Evolutionary conservation across 2,113 vertebrate species (phyloP), one percentile per base, ranked within the genome.

Genomic region (Ceyx melanurus): DNA sequence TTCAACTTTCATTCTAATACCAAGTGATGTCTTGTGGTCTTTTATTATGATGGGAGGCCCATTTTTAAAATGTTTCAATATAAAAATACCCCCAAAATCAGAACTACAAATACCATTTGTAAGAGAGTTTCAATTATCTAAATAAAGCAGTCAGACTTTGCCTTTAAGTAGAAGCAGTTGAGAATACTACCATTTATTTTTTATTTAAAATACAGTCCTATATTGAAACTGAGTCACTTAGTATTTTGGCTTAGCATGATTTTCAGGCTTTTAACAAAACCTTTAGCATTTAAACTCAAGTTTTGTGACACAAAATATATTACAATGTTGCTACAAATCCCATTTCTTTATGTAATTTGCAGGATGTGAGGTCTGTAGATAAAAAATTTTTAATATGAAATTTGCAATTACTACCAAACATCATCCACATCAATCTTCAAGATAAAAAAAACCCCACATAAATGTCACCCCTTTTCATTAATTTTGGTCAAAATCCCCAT

Each of bases 401-500:
- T 80, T 82, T 65, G 20, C 33, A 77, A 50, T 80, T 75, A n/a
- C 51, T 72, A 88, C 86, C 18, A 28, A 94, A 88, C 40, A 68
- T 54, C 51, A 42, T 37, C 71, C 72, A 82, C 70, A 96, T 86
- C 74, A 80, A 77, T 96, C 90, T 94, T 91, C 60, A 58, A 81
- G 82, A 73, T 51, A 43, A 73, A 67, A 87, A 84, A 75, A 70
- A 88, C 73, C 46, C 28, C 53, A 89, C 45, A 96, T 96, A 97
- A 97, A 97, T 96, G 96, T 97, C 95, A 92, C 92, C 76, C 93
- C 68, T 97, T 97, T 96, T 93, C 88, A 96, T 95, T 97, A 97
- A 95, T 94, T 97, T 95, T 97, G 93, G 97, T 95, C 89, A 91
- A 86, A 98, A 98, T 97, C 93, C 90, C 96, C 72, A 94, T 97